phyloP scores from a whole-genome alignment of 2,113 vertebrate species.

The Paraplagusia blochii region DNA sequence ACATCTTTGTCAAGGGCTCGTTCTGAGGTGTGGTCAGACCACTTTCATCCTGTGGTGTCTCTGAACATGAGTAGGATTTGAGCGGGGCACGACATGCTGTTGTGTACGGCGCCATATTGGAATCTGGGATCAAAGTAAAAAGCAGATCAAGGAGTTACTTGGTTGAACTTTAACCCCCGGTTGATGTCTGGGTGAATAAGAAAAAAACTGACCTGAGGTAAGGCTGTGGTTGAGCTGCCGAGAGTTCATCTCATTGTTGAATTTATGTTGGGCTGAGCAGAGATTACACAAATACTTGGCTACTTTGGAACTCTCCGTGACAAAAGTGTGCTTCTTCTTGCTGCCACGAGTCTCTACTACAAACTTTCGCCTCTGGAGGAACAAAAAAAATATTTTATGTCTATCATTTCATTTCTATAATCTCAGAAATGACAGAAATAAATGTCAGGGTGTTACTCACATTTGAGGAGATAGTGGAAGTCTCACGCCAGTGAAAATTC shows the following conservation, averaged over 20 bases:
- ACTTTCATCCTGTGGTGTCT: constrained; percentile 70
- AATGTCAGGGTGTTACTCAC: constrained; percentile 68
- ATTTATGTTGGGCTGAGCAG: constrained; percentile 87
- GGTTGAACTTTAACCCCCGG: too few species aligned
- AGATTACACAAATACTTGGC: constrained; percentile 85
- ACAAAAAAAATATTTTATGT: neutral
- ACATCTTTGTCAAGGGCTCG: constrained; percentile 73
- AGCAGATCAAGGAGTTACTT: too few species aligned
- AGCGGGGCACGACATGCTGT: constrained; percentile 58
- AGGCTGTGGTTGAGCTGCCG: constrained; percentile 70
- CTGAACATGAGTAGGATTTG: constrained; percentile 75
- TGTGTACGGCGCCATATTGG: constrained; percentile 61
- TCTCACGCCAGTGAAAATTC: constrained; percentile 85
- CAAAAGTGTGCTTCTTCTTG: constrained; percentile 82
- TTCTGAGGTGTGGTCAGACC: constrained; percentile 58
- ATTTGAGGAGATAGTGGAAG: constrained; percentile 80
- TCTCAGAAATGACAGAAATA: neutral
- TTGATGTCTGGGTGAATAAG: neutral
- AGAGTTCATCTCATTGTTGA: constrained; percentile 83
- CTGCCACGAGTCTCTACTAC: constrained; percentile 80
- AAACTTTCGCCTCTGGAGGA: constrained; percentile 81
- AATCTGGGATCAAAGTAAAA: constrained; percentile 42
- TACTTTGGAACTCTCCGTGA: constrained; percentile 80
- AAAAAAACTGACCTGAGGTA: constrained; percentile 69
- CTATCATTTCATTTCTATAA: too few species aligned